Base-by-base conservation (phyloP, 2,888 invertebrate species). In the Andrena fulva region DNA sequence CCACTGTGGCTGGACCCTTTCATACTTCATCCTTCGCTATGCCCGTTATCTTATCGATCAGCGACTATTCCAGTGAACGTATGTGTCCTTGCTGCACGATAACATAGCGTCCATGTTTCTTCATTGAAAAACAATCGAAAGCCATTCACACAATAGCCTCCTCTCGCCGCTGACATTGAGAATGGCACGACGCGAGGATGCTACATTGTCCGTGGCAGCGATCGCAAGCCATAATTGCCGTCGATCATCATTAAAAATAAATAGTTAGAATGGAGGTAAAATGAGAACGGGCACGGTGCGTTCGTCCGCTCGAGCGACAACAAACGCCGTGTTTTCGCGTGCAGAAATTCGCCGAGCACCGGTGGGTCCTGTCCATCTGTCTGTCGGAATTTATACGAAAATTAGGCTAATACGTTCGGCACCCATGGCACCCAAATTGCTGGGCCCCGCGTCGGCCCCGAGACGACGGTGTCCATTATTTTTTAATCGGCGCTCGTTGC, bases 241-340 rank as follows among this genome's bases (percentile, higher is more conserved):
- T 48, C 24, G 77, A 68, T 77, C 78, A 10, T 78, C 77, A 24
- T 77, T 78, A 56, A 68, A 68, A 63, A 68, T 77, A 77, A 71
- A 56, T 71, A 31, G 76, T 27, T 42, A 7, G 48, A 29, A 56
- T 20, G 48, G 24, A 12, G 56, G 56, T 29, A 31, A 31, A 42
- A 24, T n/a, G 60, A 48, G 42, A 59, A 59, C 42, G 12, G 42
- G 16, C 16, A 42, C 42, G 42, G 12, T 42, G 42, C 12, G 12
- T 3, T 42, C 42, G 12, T 42, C 4, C 12, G 12, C 16, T 54
- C 27, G 27, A 20, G 2, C 10, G 24, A 3, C 10, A 1, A 27
- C 56, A 8, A 10, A 3, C 56, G 24, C 0, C 10, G 20, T 42
- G 10, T 56, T 24, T 56, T 4, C 56, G 8, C 24, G 20, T 24